Base-by-base conservation (phyloP, 2,113 vertebrate genomes). In the Gymnorhina tibicen region DNA sequence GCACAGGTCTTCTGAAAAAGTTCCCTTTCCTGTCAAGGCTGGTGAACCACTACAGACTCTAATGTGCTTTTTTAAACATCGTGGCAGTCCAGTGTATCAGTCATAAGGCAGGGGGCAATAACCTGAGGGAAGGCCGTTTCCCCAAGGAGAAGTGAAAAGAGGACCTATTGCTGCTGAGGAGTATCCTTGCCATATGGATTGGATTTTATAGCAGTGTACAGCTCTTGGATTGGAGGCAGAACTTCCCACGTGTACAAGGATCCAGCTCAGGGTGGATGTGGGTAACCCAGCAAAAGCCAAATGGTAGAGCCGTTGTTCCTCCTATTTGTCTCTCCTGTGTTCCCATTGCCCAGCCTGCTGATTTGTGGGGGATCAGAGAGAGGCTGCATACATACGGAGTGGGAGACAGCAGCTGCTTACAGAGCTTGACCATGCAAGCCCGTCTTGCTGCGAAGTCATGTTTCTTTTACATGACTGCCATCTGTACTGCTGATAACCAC, bases 171-270 rank as follows among this genome's bases (percentile, higher is more conserved):
- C 58, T 69, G 24, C 18, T 60, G 46, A 69, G 73, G 11, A 39
- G 11, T n/a, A 24, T 69, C 50, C 35, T 84, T 66, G 20, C 42
- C 3, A 1, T 24, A 28, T 6, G 13, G 24, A 16, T 32, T 80
- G 53, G 21, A 64, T 84, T 72, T 80, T 83, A 39, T 21, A 35
- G 49, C 30, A 26, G 5, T 20, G 24, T 37, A 17, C 0, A 2
- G 49, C 68, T 47, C 44, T 63, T 55, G 68, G 32, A 19, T 47
- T 4, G 10, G 53, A 52, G 30, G 53, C 27, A 13, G 20, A 56
- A 7, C 13, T 16, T 76, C 23, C 44, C 14, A 20, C 0, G 0
- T 21, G 6, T 37, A 22, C 14, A 13, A 63, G 33, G 22, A 59
- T 91, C 44, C 17, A 64, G 17, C 39, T 76, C 30, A 35, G 62